Evolutionary conservation across 2,113 vertebrate genomes (phyloP), one percentile per base, ranked within the genome.

Genomic region (Silurus asotus): DNA sequence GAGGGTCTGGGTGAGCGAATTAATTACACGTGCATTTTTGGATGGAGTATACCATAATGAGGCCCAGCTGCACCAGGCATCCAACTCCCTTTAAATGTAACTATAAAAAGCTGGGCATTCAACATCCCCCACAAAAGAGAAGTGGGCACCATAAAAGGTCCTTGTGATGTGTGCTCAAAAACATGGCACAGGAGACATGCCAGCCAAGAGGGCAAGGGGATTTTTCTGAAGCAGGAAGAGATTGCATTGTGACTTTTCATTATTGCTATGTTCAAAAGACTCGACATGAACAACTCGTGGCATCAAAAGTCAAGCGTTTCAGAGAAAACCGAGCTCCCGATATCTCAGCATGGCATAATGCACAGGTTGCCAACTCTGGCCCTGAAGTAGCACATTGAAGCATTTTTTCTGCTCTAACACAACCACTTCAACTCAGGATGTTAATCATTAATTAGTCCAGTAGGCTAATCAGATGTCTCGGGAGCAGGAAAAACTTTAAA

Each of bases 11-110:
- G 94, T 94, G 96, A 96, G 96, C 94, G 96, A 96, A 97, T 97
- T 97, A 97, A 97, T 96, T 96, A 96, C 96, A 97, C 95, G 95
- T 97, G 96, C 94, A 96, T 96, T 96, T 97, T 96, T 95, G 96
- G 96, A 96, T 96, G 95, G 94, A 93, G 94, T 95, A 95, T 95
- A 96, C 95, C 96, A 94, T 96, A 96, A 97, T 95, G 95, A 96
- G 95, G 94, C 94, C 96, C 96, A 97, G 96, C 96, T 97, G 96
- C 94, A 93, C 95, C 95, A 95, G 95, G 95, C 96, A 96, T 96
- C 96, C 95, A 96, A 95, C 95, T 87, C 96, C 95, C 95, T 96
- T 95, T 95, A 95, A 96, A 97, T 94, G 95, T 94, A 94, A 95
- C 96, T 95, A 96, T 96, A 92, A 96, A 96, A 96, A 96, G 87